These are phyloP conservation scores for Micrastur ruficollis DNA, from an alignment of 2,797 vertebrate species.

Conservation along the genomic window DNA sequence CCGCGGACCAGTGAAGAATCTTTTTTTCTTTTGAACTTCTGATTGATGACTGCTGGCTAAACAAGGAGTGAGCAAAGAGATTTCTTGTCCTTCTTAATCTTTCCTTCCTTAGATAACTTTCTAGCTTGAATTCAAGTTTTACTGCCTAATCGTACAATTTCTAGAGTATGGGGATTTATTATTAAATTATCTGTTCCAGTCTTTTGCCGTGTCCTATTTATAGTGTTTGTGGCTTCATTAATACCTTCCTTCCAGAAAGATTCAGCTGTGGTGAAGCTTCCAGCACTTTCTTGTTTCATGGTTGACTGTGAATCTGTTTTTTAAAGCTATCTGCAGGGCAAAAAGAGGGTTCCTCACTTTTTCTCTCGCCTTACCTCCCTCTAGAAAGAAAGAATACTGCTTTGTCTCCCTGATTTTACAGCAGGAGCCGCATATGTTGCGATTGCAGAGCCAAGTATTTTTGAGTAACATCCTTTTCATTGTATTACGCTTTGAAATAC, in stretches of 20 bases:
- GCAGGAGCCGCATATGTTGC: background rate
- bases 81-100: background rate
- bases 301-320: background rate
- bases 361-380: background rate
- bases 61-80: background rate
- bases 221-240: background rate
- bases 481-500: background rate
- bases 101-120: background rate
- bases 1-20: background rate
- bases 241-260: background rate
- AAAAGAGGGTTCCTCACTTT: background rate
- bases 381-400: background rate
- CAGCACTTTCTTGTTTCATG: background rate
- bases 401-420: background rate
- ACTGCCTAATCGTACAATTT: background rate
- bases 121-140: background rate
- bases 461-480: background rate
- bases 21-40: background rate
- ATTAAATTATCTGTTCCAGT: background rate
- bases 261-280: background rate
- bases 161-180: background rate
- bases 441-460: background rate
- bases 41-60: background rate
- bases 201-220: background rate
- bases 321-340: background rate